Percentiles rank a stretch among this genome's conserved stretches.
These are phyloP conservation scores for Enteromius thamalakanensis DNA, from an alignment of 2,797 vertebrate species.

Conservation along the genomic window DNA sequence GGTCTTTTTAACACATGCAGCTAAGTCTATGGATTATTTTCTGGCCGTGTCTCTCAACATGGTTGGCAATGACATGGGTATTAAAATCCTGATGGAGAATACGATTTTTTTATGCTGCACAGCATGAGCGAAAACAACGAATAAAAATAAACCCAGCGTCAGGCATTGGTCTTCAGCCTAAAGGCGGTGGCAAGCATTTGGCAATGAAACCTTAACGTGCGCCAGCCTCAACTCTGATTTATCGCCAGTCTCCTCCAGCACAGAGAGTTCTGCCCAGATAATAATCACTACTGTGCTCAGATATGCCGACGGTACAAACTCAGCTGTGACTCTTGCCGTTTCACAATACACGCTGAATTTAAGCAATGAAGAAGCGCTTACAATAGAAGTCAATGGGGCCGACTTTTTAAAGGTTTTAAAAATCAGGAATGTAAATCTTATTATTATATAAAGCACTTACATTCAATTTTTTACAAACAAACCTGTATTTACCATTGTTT, in stretches of 20 bases:
- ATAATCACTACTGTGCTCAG: slow-evolving; percentile 48
- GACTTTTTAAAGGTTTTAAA: not conserved
- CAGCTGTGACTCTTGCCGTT: slow-evolving; percentile 5
- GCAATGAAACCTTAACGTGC: slow-evolving; percentile 40
- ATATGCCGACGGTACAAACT: slow-evolving; percentile 42
- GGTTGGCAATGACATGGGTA: slow-evolving; percentile 12
- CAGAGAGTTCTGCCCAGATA: slow-evolving; percentile 47
- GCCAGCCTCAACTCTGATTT: slow-evolving; percentile 53
- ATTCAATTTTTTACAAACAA: not conserved
- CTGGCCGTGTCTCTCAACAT: slow-evolving; percentile 14
- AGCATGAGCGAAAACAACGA: slow-evolving; percentile 22
- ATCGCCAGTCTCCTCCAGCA: slow-evolving; percentile 47
- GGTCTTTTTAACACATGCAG: slow-evolving; percentile 28
- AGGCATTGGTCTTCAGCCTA: slow-evolving; percentile 47
- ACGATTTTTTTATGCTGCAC: slow-evolving; percentile 4
- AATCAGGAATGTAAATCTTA: not conserved
- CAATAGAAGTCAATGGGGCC: not conserved
- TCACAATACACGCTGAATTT: slow-evolving; percentile 12
- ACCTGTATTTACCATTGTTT: not conserved
- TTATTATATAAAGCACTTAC: not conserved
- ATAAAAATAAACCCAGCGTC: slow-evolving; percentile 48
- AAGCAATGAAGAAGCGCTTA: not conserved
- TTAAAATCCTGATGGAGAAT: slow-evolving; percentile 35
- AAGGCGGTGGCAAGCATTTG: slow-evolving; percentile 51
- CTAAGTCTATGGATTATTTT: slow-evolving; percentile 39